phyloP scores from a whole-genome alignment of 2,113 vertebrate species.

The Neotoma lepida region DNA sequence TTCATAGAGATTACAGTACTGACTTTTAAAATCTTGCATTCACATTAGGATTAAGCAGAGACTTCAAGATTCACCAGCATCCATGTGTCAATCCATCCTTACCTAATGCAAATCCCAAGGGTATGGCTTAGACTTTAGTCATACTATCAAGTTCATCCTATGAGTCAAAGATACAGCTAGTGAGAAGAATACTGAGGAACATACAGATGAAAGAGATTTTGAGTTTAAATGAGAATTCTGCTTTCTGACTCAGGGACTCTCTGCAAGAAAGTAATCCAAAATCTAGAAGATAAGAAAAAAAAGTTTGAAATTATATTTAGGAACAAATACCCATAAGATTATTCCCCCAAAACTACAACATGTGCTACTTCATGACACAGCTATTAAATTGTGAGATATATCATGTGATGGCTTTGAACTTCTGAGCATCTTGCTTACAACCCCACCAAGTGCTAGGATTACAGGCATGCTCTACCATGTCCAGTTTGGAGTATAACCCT shows the following conservation, averaged over 20 bases:
- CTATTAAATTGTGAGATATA: not conserved
- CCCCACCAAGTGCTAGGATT: not conserved
- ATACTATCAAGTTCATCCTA: not conserved
- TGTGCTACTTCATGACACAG: not conserved
- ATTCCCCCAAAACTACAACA: not conserved
- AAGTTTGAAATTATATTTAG: not conserved
- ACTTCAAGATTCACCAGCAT: not conserved
- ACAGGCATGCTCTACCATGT: not conserved
- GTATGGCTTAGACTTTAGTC: not conserved
- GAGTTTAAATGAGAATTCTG: not conserved
- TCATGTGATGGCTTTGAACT: not conserved
- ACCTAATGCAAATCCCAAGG: not conserved
- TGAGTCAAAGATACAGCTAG: not conserved
- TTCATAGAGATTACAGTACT: not conserved
- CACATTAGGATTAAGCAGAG: not conserved
- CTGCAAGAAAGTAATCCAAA: slow-evolving; percentile 26
- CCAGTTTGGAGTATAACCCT: not conserved
- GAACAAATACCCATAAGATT: not conserved
- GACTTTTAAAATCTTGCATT: slow-evolving; percentile 32
- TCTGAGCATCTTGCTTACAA: not conserved
- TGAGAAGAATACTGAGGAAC: not conserved
- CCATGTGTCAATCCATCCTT: not conserved
- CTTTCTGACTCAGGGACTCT: not conserved
- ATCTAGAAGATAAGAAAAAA: not conserved
- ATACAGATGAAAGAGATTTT: not conserved